A percentile compares a stretch with the other conserved stretches of the same genome.
Conservation (phyloP, 2,888 invertebrate genomes). For the Brachyptera putata region DNA sequence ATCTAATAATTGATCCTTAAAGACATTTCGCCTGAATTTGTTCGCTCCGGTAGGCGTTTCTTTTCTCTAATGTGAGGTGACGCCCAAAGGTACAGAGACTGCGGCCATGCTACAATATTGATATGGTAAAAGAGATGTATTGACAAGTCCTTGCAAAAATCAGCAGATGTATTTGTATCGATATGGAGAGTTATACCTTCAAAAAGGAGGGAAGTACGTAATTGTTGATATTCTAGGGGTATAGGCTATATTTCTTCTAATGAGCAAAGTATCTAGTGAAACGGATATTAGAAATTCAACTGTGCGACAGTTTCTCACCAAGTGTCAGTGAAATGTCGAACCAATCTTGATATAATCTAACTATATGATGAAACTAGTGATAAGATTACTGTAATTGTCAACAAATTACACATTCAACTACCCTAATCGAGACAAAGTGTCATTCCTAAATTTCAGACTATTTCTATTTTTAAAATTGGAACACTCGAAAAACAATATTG, state of each 20-base stretch:
- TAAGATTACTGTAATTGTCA: neutral
- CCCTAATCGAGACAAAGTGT: conserved; percentile 21
- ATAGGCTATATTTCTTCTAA: neutral
- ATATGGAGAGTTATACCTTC: conserved; percentile 16
- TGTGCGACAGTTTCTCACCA: conserved; percentile 3
- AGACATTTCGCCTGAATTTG: neutral
- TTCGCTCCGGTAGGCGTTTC: no score
- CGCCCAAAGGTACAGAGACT: no score
- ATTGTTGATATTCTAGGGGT: neutral
- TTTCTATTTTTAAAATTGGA: conserved; percentile 21
- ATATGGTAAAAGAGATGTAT: conserved; percentile 18
- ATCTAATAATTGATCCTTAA: neutral
- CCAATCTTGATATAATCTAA: conserved; percentile 24
- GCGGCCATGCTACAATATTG: neutral
- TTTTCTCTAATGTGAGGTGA: no score
- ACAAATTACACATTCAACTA: conserved; percentile 3
- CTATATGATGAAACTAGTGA: neutral
- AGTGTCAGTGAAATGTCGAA: conserved; percentile 1
- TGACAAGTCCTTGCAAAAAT: no score
- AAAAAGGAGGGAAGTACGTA: neutral
- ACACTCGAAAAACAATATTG: conserved; percentile 17
- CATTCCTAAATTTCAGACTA: conserved; percentile 25
- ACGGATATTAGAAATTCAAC: neutral
- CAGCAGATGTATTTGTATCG: conserved; percentile 2
- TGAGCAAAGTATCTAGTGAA: neutral